Conservation (phyloP, 1,140 invertebrate genomes). For the Brachionus paranguensis region DNA sequence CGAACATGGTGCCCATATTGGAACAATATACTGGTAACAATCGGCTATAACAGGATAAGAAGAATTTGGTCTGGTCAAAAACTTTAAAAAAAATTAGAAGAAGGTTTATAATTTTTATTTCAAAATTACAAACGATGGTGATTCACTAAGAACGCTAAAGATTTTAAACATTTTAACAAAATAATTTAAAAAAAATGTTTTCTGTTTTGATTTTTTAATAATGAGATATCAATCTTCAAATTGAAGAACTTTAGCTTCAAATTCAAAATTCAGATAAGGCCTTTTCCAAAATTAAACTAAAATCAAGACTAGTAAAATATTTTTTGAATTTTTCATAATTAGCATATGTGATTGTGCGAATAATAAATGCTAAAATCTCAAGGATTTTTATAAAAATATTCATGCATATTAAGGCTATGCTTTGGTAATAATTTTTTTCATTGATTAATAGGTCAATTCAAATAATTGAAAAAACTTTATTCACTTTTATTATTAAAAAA, state of each 20-base stretch:
- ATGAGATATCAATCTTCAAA: too few relatives aligned
- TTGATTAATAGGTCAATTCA: neutral
- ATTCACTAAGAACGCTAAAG: neutral
- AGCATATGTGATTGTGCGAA: neutral
- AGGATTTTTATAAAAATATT: neutral
- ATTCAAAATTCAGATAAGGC: neutral
- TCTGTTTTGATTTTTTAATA: neutral
- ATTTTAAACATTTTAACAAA: neutral
- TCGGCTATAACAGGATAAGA: neutral
- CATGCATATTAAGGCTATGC: neutral
- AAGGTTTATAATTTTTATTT: neutral
- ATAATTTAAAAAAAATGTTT: neutral
- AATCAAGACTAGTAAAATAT: neutral
- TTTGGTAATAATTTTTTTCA: neutral
- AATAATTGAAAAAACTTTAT: neutral
- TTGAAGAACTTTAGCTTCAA: neutral
- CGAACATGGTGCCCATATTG: neutral
- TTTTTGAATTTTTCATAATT: slow-evolving; percentile 3
- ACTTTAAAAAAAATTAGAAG: neutral
- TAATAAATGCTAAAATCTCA: neutral
- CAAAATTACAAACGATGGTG: neutral
- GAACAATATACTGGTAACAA: neutral
- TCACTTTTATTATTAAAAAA: too few relatives aligned
- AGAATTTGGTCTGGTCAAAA: neutral
- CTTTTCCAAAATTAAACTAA: neutral